phyloP scores from a whole-genome alignment of 2,113 vertebrate genomes.

The Oreotragus oreotragus region DNA sequence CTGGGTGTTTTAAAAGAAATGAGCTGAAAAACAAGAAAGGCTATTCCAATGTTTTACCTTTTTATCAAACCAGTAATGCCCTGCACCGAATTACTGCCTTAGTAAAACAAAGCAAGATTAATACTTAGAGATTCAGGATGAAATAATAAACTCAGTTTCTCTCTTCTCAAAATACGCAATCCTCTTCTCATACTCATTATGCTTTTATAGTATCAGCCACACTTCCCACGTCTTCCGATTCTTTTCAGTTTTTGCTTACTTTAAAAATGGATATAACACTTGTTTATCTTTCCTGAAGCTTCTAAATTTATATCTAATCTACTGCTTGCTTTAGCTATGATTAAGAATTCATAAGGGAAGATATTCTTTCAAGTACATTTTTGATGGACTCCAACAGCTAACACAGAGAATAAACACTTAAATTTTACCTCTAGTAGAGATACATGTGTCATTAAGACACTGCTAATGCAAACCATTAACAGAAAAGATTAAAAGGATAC shows the following conservation, averaged over 20 bases:
- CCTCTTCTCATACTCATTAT: not conserved
- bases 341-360: constrained; percentile 71
- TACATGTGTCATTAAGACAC: not conserved
- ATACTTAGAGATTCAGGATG: constrained; percentile 45
- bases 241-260: constrained; percentile 51
- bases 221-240: constrained; percentile 17
- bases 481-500: constrained; percentile 23
- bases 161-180: constrained; percentile 28
- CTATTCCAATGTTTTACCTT: constrained; percentile 27
- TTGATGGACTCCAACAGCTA: constrained; percentile 30
- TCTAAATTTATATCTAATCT: constrained; percentile 60
- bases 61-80: constrained; percentile 21
- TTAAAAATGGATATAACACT: constrained; percentile 49
- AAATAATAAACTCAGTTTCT: constrained; percentile 43
- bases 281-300: constrained; percentile 46
- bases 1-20: constrained; percentile 8
- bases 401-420: constrained; percentile 39
- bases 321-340: constrained; percentile 51
- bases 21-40: constrained; percentile 50
- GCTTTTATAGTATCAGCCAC: not conserved
- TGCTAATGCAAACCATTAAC: constrained; percentile 10
- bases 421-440: constrained; percentile 16
- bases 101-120: constrained; percentile 52
- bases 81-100: constrained; percentile 17
- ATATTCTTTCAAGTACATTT: constrained; percentile 50